phyloP scores from a whole-genome alignment of 2,113 vertebrate species.

The Austrofundulus limnaeus region DNA sequence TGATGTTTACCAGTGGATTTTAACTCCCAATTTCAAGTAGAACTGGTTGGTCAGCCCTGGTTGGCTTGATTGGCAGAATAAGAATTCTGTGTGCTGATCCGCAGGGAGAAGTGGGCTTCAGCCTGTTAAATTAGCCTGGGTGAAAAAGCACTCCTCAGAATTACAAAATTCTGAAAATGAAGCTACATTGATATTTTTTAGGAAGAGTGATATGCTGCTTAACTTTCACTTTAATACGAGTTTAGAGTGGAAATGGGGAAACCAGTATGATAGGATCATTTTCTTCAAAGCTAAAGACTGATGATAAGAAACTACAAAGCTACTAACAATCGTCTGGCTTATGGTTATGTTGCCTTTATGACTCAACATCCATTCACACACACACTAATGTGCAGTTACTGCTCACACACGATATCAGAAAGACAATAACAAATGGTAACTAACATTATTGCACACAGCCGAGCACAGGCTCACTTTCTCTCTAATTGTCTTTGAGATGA shows the following conservation, averaged over 20 bases:
- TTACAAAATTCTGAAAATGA: constrained; percentile 37
- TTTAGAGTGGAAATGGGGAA: constrained; percentile 5
- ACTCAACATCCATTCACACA: constrained; percentile 29
- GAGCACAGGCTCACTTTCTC: constrained; percentile 30
- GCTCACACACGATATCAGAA: constrained; percentile 8
- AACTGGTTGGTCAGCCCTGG: background rate
- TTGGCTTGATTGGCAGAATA: background rate
- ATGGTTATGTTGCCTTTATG: constrained; percentile 25
- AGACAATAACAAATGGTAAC: constrained; percentile 29
- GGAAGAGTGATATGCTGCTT: constrained; percentile 13
- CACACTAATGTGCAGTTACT: constrained; percentile 3
- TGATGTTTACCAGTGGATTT: background rate
- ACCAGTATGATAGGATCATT: constrained; percentile 16
- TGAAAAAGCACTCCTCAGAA: constrained; percentile 32
- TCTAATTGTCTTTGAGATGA: constrained; percentile 57
- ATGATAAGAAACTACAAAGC: constrained; percentile 38
- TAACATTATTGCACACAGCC: constrained; percentile 29
- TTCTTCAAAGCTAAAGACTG: constrained; percentile 25
- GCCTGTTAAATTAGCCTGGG: constrained; percentile 19
- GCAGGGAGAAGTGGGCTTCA: background rate
- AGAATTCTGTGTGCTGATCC: constrained; percentile 18
- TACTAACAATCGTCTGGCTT: constrained; percentile 19
- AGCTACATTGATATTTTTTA: constrained; percentile 26
- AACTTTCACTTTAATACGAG: constrained; percentile 8
- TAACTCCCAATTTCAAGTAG: background rate